These are phyloP conservation scores for Ctenosaura bakeri DNA, from an alignment of 2,797 vertebrate genomes.

Conservation along the genomic window DNA sequence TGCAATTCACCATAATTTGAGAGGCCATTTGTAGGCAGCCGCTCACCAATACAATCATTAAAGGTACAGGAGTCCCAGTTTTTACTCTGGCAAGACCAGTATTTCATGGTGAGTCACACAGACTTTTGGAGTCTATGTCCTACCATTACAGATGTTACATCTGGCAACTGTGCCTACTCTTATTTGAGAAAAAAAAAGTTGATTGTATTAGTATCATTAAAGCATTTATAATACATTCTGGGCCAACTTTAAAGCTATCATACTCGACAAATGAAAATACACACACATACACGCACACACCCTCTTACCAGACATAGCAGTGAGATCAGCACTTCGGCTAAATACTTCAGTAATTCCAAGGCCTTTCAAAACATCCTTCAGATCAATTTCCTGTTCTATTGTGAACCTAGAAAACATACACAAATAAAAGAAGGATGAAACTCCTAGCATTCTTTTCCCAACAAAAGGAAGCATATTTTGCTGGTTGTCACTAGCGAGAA, in stretches of 20 bases:
- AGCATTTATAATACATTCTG: not conserved
- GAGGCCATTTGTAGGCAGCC: no score
- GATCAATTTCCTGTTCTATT: conserved; percentile 93
- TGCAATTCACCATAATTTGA: no score
- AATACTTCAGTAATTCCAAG: conserved; percentile 94
- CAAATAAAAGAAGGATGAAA: conserved; percentile 15
- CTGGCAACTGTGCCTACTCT: not conserved
- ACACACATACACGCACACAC: conserved; percentile 7
- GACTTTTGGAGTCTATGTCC: no score
- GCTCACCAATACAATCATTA: no score
- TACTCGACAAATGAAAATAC: not conserved
- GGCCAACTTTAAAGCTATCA: not conserved
- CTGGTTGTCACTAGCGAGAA: conserved; percentile 31
- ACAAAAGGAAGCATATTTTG: conserved; percentile 32
- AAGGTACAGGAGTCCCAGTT: no score
- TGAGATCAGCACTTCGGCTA: conserved; percentile 91
- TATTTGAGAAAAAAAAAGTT: not conserved
- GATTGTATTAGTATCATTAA: not conserved
- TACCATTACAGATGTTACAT: no score
- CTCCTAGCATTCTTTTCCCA: not conserved
- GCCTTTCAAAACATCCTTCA: conserved; percentile 89
- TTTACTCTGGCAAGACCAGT: no score
- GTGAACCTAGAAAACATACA: conserved; percentile 86
- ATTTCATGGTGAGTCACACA: no score
- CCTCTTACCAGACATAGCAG: conserved; percentile 90